Conservation (phyloP, 2,113 vertebrate genomes). For the Tyrannus savana region DNA sequence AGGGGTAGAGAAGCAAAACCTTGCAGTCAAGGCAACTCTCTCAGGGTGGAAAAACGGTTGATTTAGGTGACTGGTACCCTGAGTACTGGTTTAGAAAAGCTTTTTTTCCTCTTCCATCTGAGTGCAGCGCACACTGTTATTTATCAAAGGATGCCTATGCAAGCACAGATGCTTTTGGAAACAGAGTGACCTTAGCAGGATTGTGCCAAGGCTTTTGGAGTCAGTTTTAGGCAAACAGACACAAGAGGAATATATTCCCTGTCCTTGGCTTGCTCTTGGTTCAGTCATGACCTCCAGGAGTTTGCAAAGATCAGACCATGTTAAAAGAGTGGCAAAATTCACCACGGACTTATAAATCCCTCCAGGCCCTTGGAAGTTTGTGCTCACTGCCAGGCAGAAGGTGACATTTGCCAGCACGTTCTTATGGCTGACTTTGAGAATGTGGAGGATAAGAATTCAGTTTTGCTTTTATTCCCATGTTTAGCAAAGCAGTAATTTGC, state of each 20-base stretch:
- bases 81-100: background rate
- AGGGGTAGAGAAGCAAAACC: background rate
- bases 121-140: background rate
- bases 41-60: background rate
- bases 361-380: conserved; percentile 38
- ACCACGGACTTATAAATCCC: conserved; percentile 16
- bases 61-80: background rate
- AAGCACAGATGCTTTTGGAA: conserved; percentile 50
- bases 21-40: background rate
- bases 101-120: background rate
- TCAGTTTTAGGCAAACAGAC: background rate
- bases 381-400: conserved; percentile 47
- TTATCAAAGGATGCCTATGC: conserved; percentile 23
- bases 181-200: conserved; percentile 26
- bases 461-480: background rate
- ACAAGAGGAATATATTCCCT: background rate
- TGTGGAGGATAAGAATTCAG: background rate
- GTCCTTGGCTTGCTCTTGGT: conserved; percentile 11
- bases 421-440: conserved; percentile 44
- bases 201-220: conserved; percentile 26
- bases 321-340: conserved; percentile 44
- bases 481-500: conserved; percentile 14
- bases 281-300: conserved; percentile 11
- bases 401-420: conserved; percentile 45
- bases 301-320: background rate